These are phyloP conservation scores for Sericinus montela DNA, from an alignment of 2,888 invertebrate genomes.

Conservation along the genomic window DNA sequence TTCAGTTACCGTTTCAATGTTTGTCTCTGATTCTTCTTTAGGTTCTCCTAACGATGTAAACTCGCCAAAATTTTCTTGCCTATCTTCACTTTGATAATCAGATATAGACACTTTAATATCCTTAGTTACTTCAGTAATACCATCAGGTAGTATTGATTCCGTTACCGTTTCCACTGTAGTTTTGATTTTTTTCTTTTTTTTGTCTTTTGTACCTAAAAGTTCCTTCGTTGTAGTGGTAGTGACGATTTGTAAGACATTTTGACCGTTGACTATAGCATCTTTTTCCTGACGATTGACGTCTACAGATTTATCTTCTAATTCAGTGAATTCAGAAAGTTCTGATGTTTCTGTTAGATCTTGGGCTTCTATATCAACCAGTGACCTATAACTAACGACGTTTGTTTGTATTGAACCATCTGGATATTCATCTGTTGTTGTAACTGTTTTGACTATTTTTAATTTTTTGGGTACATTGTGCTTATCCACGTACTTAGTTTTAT, in stretches of 20 bases:
- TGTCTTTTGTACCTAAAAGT: conserved; percentile 47
- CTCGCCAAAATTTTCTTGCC: conserved; percentile 36
- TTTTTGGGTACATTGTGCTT: conserved; percentile 45
- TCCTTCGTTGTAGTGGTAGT: conserved; percentile 62
- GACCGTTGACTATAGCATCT: conserved; percentile 45
- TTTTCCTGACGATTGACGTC: conserved; percentile 53
- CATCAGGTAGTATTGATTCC: conserved; percentile 55
- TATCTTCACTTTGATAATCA: conserved; percentile 41
- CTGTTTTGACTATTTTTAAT: conserved; percentile 54
- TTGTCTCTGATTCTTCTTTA: conserved; percentile 38
- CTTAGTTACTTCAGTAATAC: conserved; percentile 62
- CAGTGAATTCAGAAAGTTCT: conserved; percentile 49
- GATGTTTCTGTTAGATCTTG: conserved; percentile 36
- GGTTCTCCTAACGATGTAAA: conserved; percentile 43
- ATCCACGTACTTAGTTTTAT: conserved; percentile 60
- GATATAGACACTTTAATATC: conserved; percentile 61
- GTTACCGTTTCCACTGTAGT: conserved; percentile 62
- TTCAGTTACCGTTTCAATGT: conserved; percentile 43
- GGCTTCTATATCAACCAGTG: conserved; percentile 51
- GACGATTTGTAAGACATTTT: conserved; percentile 53
- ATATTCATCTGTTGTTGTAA: conserved; percentile 63
- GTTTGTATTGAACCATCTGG: conserved; percentile 67
- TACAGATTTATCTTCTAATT: conserved; percentile 49
- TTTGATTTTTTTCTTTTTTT: conserved; percentile 55
- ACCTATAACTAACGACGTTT: conserved; percentile 59